Base-by-base conservation (phyloP, 1,140 invertebrate species). In the Drosophila lowei region DNA sequence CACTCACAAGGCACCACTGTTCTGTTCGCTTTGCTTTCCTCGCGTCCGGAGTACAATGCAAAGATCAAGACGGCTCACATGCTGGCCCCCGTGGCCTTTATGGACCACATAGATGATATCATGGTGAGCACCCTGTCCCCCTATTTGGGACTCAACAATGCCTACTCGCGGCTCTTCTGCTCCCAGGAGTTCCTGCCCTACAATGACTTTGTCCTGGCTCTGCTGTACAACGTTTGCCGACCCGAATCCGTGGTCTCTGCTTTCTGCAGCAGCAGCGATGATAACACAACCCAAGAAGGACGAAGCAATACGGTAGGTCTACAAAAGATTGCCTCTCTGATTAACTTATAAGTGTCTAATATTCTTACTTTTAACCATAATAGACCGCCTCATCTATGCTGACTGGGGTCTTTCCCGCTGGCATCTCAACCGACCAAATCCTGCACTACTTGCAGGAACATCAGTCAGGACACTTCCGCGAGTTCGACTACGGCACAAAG, bases 381-480 rank as follows among this genome's bases (percentile, higher is more conserved):
- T 93, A 73, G 71, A 73, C 71, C 0, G 71, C 71, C 1, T 13
- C 9, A 95, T 0, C 94, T 95, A 54, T 92, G 94, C 18, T 92
- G 93, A 13, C 13, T 18, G 60, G 38, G 0, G 95, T 96, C 68
- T 92, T 93, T 46, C 96, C 96, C 0, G 94, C 95, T 9, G 96
- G 96, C 9, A 93, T 95, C 0, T 96, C 95, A 0, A 93, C 93
- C 25, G 94, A 94, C 77, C 95, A 96, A 78, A 79, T 97, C 0
- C 90, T 95, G 2, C 95, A 96, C 79, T 95, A 93, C 74, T 93
- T 93, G 6, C 95, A 95, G 79, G 92, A 92, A n/a, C 89, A 92
- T 11, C 77, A 92, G 21, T 92, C 88, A 0, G 89, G 80, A 3
- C 88, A 91, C 1, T 93, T 92, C 18, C 77, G 78, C 0, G 73